A percentile compares a stretch with the other conserved stretches of the same genome.
Evolutionary conservation across 2,113 vertebrate genomes (phyloP).

Genomic region (Holacanthus passer): DNA sequence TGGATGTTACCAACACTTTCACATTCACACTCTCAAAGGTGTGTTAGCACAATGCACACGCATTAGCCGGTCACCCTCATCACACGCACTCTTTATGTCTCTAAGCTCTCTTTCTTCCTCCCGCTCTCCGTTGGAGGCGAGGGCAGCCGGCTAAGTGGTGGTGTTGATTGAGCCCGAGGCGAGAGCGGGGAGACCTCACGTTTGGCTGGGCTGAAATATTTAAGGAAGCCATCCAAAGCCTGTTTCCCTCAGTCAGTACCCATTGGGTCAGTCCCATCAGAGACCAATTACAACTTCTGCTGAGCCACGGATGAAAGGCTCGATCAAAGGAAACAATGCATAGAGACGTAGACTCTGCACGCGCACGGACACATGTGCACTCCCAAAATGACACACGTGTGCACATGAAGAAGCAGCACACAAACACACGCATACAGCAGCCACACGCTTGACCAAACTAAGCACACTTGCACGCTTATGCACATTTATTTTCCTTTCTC

Average conservation of each 20-base stretch:
- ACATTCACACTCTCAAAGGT: slow-evolving; percentile 36
- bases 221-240: slow-evolving; percentile 69
- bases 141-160: slow-evolving; percentile 58
- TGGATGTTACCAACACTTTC: slow-evolving; percentile 23
- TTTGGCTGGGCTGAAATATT: slow-evolving; percentile 71
- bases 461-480: not conserved
- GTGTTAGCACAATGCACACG: not conserved
- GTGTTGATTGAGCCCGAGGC: slow-evolving; percentile 65
- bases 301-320: slow-evolving; percentile 60
- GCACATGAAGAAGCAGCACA: not conserved
- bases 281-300: slow-evolving; percentile 75
- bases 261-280: slow-evolving; percentile 68
- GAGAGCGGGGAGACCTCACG: slow-evolving; percentile 57
- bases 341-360: slow-evolving; percentile 8
- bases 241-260: slow-evolving; percentile 63
- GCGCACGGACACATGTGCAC: not conserved
- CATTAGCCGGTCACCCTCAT: slow-evolving; percentile 16
- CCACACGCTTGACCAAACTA: not conserved
- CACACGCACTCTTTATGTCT: slow-evolving; percentile 27
- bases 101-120: slow-evolving; percentile 37
- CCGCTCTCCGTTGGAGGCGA: slow-evolving; percentile 31
- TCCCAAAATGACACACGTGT: not conserved
- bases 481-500: not conserved
- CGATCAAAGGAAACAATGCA: slow-evolving; percentile 59
- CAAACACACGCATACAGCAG: not conserved